phyloP scores from a whole-genome alignment of 1,140 invertebrate species.

The Drosophila tropicalis region DNA sequence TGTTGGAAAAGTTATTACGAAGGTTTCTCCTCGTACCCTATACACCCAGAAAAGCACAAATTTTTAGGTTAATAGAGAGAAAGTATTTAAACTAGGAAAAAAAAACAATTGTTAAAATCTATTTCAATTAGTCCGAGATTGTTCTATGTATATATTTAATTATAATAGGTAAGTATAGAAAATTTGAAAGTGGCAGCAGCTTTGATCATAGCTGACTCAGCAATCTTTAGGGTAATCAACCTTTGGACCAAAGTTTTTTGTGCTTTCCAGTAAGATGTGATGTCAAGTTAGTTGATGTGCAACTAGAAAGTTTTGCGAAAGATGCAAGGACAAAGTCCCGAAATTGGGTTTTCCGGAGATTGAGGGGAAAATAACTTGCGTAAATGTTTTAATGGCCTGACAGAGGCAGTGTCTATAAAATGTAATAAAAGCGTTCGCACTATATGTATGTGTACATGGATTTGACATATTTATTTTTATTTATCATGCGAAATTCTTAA shows the following conservation, averaged over 20 bases:
- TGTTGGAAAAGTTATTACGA: not conserved
- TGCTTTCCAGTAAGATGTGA: not conserved
- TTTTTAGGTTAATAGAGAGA: no score
- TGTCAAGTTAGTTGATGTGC: conserved; percentile 1
- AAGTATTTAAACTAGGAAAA: no score
- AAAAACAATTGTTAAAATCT: no score
- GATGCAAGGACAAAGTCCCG: not conserved
- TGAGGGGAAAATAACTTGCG: not conserved
- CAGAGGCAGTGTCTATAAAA: not conserved
- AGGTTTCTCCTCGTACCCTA: not conserved
- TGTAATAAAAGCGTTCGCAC: no score
- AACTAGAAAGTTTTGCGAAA: not conserved
- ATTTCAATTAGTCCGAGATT: no score
- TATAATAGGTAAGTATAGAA: no score
- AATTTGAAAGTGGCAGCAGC: no score
- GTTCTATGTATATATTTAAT: no score
- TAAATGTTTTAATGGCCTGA: conserved; percentile 5
- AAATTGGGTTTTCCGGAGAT: not conserved
- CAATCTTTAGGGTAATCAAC: not conserved
- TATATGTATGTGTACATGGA: no score
- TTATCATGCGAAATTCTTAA: no score
- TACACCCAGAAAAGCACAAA: not conserved
- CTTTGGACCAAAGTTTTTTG: not conserved
- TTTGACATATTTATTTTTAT: no score
- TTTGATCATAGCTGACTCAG: no score